These are phyloP conservation scores for Aricia agestis DNA, from an alignment of 1,140 invertebrate genomes.

Conservation along the genomic window DNA sequence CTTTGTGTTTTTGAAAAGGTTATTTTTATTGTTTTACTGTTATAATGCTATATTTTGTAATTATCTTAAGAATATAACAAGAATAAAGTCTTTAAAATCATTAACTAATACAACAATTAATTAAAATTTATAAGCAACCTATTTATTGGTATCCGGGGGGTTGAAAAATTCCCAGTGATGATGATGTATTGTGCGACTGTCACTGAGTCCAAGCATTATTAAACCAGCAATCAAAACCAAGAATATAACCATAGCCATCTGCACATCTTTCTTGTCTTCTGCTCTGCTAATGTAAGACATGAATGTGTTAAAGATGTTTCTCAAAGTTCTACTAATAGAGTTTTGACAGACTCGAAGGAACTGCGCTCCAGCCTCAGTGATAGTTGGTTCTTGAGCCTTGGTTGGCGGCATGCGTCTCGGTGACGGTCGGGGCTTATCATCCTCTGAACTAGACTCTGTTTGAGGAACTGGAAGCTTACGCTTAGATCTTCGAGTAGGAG, in stretches of 20 bases:
- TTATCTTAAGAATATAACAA: conserved; percentile 10
- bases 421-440: conserved; percentile 61
- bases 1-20: conserved; percentile 6
- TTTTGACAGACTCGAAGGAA: conserved; percentile 80
- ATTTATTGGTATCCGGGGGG: conserved; percentile 78
- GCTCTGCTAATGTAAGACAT: conserved; percentile 76
- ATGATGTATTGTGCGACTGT: conserved; percentile 83
- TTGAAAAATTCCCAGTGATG: conserved; percentile 91
- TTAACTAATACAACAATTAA: background rate
- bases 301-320: conserved; percentile 80
- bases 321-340: conserved; percentile 79
- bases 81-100: conserved; percentile 19
- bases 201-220: conserved; percentile 82
- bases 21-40: background rate
- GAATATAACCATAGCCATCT: conserved; percentile 84
- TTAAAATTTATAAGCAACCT: conserved; percentile 23
- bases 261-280: conserved; percentile 82
- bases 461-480: conserved; percentile 54
- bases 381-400: conserved; percentile 74
- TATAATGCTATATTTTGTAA: background rate
- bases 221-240: conserved; percentile 84
- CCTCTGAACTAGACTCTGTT: conserved; percentile 74
- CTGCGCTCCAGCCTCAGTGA: conserved; percentile 80
- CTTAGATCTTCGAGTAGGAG: conserved; percentile 54
- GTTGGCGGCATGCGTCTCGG: conserved; percentile 57